Percentiles rank a stretch among this genome's conserved stretches.
Conservation (phyloP, 2,113 vertebrate genomes). For the Boulengeromyrus knoepffleri region DNA sequence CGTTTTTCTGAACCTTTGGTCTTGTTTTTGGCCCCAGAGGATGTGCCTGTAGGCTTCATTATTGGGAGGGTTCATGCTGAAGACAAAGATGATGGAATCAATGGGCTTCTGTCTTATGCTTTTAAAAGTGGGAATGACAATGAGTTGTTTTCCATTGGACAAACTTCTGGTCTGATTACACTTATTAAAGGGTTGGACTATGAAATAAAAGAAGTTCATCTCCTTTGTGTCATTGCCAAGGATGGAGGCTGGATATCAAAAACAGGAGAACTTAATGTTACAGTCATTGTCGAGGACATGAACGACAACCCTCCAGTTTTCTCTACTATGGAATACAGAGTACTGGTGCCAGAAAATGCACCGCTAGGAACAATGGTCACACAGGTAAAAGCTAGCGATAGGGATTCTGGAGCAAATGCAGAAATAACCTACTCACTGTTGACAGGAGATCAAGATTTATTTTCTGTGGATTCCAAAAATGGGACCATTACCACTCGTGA, state of each 20-base stretch:
- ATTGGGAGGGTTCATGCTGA: constrained; percentile 55
- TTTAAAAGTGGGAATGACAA: constrained; percentile 36
- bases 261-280: constrained; percentile 46
- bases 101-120: constrained; percentile 51
- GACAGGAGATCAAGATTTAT: constrained; percentile 50
- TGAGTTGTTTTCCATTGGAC: constrained; percentile 50
- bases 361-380: constrained; percentile 45
- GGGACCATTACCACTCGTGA: constrained; percentile 50
- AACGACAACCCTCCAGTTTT: constrained; percentile 65
- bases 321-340: constrained; percentile 36
- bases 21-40: constrained; percentile 54
- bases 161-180: constrained; percentile 50
- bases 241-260: constrained; percentile 58
- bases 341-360: constrained; percentile 54
- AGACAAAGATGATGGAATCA: constrained; percentile 55
- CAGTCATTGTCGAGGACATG: constrained; percentile 54
- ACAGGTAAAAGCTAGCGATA: constrained; percentile 45
- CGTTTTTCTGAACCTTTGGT: constrained; percentile 41
- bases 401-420: constrained; percentile 51
- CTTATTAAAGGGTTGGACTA: constrained; percentile 53
- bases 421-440: constrained; percentile 53
- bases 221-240: constrained; percentile 45
- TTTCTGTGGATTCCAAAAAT: constrained; percentile 49
- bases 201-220: constrained; percentile 43
- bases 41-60: constrained; percentile 51